phyloP scores from a whole-genome alignment of 2,797 vertebrate species.

The Schizopygopsis pylzovi region DNA sequence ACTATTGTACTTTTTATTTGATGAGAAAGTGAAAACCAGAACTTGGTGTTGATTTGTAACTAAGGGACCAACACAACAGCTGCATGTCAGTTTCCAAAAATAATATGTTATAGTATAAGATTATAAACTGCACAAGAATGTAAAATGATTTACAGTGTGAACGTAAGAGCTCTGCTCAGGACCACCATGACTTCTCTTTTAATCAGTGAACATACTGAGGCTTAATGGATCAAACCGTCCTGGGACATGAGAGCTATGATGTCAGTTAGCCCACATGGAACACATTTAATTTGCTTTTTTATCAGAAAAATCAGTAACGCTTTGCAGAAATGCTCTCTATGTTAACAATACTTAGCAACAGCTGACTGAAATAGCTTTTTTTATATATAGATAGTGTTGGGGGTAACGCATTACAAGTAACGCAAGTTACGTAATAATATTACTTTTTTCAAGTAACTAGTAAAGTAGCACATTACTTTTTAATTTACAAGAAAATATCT shows the following conservation, averaged over 20 bases:
- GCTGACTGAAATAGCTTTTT: neutral
- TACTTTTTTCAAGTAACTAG: too few relatives aligned
- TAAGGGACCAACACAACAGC: neutral
- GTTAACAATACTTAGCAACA: neutral
- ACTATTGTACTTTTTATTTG: neutral
- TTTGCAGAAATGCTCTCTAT: neutral
- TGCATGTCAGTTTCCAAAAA: neutral
- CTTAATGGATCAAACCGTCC: constrained; percentile 23
- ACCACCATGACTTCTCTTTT: constrained; percentile 39
- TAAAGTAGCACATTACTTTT: too few relatives aligned
- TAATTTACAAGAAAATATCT: too few relatives aligned
- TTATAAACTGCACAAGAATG: neutral
- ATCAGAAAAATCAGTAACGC: neutral
- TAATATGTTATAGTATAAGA: neutral
- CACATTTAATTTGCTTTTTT: neutral
- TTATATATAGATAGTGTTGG: too few relatives aligned
- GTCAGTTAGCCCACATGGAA: constrained; percentile 32
- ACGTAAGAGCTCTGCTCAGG: neutral
- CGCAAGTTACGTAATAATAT: too few relatives aligned
- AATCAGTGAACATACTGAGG: constrained; percentile 34
- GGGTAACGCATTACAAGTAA: too few relatives aligned
- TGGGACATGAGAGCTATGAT: constrained; percentile 13
- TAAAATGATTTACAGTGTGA: constrained; percentile 12
- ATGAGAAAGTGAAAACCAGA: neutral
- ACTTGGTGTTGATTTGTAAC: neutral